A percentile compares a stretch with the other conserved stretches of the same genome.
Conservation (phyloP, 2,888 invertebrate genomes). For the Phyllotreta striolata region DNA sequence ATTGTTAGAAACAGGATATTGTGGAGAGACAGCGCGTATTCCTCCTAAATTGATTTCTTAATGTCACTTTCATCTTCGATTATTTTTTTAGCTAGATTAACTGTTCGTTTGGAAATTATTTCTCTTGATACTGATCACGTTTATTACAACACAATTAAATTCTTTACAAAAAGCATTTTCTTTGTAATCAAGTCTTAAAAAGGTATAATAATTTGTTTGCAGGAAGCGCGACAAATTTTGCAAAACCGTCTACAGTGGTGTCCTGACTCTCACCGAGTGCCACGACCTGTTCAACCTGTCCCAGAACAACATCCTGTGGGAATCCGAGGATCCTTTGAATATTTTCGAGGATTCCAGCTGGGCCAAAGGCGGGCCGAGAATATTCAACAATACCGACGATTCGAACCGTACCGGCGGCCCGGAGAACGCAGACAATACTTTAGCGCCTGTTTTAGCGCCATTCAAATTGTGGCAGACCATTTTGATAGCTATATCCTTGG, state of each 20-base stretch:
- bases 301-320: conserved; percentile 47
- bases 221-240: conserved; percentile 82
- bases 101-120: too few relatives aligned
- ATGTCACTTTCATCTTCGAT: neutral
- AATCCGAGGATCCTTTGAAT: conserved; percentile 56
- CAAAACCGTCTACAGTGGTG: conserved; percentile 69
- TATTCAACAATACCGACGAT: conserved; percentile 20
- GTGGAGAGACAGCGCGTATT: conserved; percentile 3
- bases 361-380: conserved; percentile 26
- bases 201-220: conserved; percentile 36
- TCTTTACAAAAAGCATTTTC: neutral
- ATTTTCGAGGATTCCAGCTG: conserved; percentile 49
- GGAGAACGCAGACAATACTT: conserved; percentile 42
- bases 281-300: conserved; percentile 64
- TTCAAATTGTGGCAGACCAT: conserved; percentile 91
- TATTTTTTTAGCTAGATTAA: too few relatives aligned
- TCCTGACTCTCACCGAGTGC: conserved; percentile 69
- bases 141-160: too few relatives aligned
- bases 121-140: too few relatives aligned
- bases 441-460: conserved; percentile 75
- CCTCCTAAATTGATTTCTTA: conserved; percentile 1
- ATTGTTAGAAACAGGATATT: neutral
- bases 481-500: conserved; percentile 85
- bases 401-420: conserved; percentile 36
- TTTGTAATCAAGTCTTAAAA: neutral